Conservation (phyloP, 2,888 invertebrate species). For the Encarsia formosa region DNA sequence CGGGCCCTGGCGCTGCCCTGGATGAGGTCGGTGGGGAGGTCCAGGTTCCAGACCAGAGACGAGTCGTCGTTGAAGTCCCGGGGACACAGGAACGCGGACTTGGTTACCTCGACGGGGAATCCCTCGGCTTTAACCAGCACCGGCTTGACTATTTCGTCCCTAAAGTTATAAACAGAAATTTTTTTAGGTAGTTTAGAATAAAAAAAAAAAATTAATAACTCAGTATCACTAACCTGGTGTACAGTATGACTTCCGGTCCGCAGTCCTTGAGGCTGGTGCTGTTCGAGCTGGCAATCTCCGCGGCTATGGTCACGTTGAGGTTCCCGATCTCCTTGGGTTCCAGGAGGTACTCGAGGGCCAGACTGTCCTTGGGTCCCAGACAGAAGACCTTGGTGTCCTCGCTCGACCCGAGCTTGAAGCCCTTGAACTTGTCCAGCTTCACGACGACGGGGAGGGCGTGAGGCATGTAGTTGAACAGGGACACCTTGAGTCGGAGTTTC, state of each 20-base stretch:
- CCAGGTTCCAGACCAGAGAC: constrained; percentile 50
- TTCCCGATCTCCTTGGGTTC: constrained; percentile 47
- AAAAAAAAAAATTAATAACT: background rate
- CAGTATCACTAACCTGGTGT: constrained; percentile 46
- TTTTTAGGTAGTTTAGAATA: too few relatives aligned
- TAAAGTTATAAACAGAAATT: too few relatives aligned
- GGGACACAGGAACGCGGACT: constrained; percentile 66
- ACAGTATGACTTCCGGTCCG: constrained; percentile 53
- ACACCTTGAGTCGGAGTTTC: constrained; percentile 60
- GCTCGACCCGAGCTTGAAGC: constrained; percentile 16
- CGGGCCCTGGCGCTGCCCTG: constrained; percentile 63
- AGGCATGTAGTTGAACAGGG: constrained; percentile 70
- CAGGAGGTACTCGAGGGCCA: constrained; percentile 43
- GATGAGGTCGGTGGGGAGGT: constrained; percentile 55
- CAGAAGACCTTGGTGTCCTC: constrained; percentile 35
- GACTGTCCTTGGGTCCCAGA: constrained; percentile 39
- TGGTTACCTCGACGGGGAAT: constrained; percentile 61
- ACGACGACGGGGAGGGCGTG: constrained; percentile 61
- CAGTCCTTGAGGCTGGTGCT: constrained; percentile 47
- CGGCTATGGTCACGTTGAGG: constrained; percentile 56
- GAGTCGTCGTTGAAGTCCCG: constrained; percentile 52
- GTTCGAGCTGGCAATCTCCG: constrained; percentile 52
- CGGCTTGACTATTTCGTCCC: constrained; percentile 62
- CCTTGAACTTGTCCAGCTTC: constrained; percentile 4
- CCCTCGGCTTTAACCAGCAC: constrained; percentile 70